Base-by-base conservation (phyloP, 2,888 invertebrate species). In the Craniophora ligustri region DNA sequence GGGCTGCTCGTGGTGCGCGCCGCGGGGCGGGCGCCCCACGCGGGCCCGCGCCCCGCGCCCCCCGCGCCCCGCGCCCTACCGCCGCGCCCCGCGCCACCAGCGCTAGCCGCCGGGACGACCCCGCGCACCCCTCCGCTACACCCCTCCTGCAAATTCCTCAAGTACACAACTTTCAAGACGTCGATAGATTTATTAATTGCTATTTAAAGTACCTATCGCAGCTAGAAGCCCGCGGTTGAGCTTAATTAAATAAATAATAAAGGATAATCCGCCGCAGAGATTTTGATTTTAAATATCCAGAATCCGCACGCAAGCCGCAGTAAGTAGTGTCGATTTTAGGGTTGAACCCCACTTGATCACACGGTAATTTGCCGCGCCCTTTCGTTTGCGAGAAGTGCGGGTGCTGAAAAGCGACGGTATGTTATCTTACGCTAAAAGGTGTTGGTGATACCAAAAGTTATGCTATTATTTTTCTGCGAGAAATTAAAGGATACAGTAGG, bases 1-100 rank as follows among this genome's bases (percentile, higher is more conserved):
- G 55, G 82, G 72, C 72, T 89, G 89, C 72, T 81, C 81, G 82
- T 89, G 89, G 85, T 86, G 87, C 82, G 88, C 82, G 49, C 55
- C 67, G 60, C 71, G 67, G 51, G 45, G 68, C 57, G 66, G 56
- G 34, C 44, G 50, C 50, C 62, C 19, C 44, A 13, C 40, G 35
- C 53, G 31, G 45, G 34, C 55, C 47, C 34, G 51, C 55, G 21
- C 51, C 41, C 47, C 55, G 26, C 58, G 2, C 36, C 19, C 55
- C 50, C 48, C 45, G 40, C 58, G 34, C 61, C 8, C 41, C 36
- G 36, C 35, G 0, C 57, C 28, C 32, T 13, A 31, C 23, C 23
- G 26, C 18, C 30, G 18, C 30, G n/a, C n/a, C n/a, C n/a, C 11
- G 5, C 14, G 26, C 8, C 23, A 10, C 23, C 10, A 18, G 28